Conservation (phyloP, 2,797 vertebrate genomes). For the Thamnophis elegans region DNA sequence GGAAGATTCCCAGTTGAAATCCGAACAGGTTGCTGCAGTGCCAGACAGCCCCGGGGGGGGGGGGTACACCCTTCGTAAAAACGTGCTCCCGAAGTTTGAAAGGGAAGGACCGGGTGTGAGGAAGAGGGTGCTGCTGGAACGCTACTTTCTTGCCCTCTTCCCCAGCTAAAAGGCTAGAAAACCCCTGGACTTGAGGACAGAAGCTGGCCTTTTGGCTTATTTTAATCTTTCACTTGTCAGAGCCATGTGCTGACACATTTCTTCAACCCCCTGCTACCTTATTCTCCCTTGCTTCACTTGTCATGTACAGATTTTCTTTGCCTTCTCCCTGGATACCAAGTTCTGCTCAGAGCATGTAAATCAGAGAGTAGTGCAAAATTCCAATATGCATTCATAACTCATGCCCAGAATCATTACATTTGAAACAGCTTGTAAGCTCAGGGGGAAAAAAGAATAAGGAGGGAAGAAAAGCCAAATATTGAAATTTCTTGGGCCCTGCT, state of each 20-base stretch:
- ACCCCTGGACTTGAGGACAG: background rate
- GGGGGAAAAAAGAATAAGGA: background rate
- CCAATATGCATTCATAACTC: background rate
- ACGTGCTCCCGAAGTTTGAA: constrained; percentile 20
- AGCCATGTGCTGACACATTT: background rate
- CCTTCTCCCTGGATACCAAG: background rate
- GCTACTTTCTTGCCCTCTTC: background rate
- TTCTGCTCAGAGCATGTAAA: too few species aligned
- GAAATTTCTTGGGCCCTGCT: background rate
- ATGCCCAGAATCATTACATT: background rate
- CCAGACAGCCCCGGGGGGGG: background rate
- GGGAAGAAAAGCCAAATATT: background rate
- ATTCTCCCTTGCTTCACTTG: background rate
- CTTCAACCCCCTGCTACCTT: background rate
- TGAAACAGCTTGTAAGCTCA: background rate
- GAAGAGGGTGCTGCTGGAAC: background rate
- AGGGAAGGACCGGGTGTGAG: background rate
- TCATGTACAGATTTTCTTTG: constrained; percentile 12
- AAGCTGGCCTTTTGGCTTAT: background rate
- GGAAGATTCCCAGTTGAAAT: background rate
- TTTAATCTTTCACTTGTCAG: constrained; percentile 14
- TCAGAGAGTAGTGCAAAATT: background rate
- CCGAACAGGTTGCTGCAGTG: background rate
- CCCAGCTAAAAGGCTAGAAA: background rate
- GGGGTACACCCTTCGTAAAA: background rate